Base-by-base conservation (phyloP, 2,113 vertebrate genomes). In the Caretta caretta region DNA sequence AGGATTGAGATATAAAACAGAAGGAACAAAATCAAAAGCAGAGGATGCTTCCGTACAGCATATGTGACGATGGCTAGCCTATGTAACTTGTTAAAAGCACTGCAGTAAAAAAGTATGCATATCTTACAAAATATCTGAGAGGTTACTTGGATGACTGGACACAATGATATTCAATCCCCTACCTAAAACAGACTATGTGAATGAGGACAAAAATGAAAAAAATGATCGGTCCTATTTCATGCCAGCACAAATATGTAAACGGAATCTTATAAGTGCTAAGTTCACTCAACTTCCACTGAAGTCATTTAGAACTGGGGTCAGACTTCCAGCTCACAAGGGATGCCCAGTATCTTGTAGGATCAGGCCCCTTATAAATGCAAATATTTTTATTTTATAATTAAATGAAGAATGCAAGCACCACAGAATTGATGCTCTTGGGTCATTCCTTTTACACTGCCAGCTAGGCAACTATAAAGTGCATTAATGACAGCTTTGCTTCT, bases 1-100 rank as follows among this genome's bases (percentile, higher is more conserved):
- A 94, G 84, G 97, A 94, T 90, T 95, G 92, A 94, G 84, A 94
- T 69, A 84, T 91, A 93, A 97, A 97, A 95, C 87, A 87, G 89
- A 93, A 92, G 82, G 84, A 96, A 93, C 72, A 90, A 97, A 95
- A 96, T 94, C 29, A 91, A 90, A 95, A 92, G 35, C 12, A 13
- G 90, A 79, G 76, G 53, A 49, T 3, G 81, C 8, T 84, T 83
- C 84, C 83, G 56, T 88, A 76, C 88, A 85, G 80, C 56, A 35
- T n/a, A 79, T 69, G 31, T 86, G 65, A 54, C 56, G 35, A 59
- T 78, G 76, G 25, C 59, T 86, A 78, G 62, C 62, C 86, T 80
- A 80, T 25, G 86, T 50, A 84, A 54, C 3, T 53, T 51, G n/a
- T 20, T 35, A 72, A 88, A 86, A 54, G 50, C 57, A 49, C 87